Percentiles rank a stretch among this genome's conserved stretches.
These are phyloP conservation scores for Salvator merianae DNA, from an alignment of 2,113 vertebrate genomes.

Conservation along the genomic window DNA sequence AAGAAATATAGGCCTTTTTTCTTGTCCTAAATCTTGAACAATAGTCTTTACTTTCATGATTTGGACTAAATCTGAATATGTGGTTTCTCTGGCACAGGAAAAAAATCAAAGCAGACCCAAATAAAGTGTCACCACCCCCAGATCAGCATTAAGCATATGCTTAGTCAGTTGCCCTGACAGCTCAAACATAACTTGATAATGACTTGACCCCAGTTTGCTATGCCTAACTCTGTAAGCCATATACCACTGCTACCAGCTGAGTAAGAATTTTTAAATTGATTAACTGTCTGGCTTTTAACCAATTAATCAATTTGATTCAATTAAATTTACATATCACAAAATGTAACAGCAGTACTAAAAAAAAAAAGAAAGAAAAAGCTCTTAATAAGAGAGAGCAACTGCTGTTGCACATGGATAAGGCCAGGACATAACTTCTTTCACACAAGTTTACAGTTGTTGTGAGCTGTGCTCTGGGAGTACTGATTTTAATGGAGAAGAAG, in stretches of 20 bases:
- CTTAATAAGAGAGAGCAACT: neutral
- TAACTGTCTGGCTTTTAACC: conserved; percentile 20
- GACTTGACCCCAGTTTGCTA: neutral
- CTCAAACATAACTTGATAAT: neutral
- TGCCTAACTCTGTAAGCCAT: conserved; percentile 6
- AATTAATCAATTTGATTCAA: conserved; percentile 28
- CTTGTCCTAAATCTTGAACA: neutral
- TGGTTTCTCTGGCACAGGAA: neutral
- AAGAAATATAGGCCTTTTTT: neutral
- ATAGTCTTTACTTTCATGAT: neutral
- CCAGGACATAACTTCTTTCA: too few relatives aligned
- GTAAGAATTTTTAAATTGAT: conserved; percentile 19
- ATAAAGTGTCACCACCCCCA: neutral
- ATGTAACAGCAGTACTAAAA: too few relatives aligned
- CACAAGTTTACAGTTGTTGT: too few relatives aligned
- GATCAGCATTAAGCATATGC: neutral
- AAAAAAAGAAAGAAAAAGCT: too few relatives aligned
- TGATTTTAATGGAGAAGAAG: too few relatives aligned
- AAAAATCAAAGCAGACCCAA: neutral
- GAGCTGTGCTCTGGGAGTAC: too few relatives aligned
- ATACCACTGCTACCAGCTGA: neutral
- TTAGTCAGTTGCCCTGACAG: neutral
- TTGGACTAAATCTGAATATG: neutral
- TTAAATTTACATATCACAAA: conserved; percentile 25
- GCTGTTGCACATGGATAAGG: neutral